A percentile compares a stretch with the other conserved stretches of the same genome.
Evolutionary conservation across 2,113 vertebrate genomes (phyloP).

Genomic region (Mesoclemmys tuberculata): DNA sequence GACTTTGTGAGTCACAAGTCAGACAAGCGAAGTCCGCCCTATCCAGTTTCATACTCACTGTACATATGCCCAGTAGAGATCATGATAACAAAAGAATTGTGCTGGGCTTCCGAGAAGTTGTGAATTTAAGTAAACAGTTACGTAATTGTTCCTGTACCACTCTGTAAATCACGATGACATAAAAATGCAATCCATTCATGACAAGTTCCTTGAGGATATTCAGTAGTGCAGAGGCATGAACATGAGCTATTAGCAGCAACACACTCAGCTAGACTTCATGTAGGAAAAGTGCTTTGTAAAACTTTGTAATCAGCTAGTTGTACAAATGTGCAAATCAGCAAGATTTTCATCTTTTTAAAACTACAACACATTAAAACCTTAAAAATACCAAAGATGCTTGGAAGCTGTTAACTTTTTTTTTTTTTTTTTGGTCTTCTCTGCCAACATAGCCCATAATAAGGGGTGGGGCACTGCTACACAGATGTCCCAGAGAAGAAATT

Average conservation of each 20-base stretch:
- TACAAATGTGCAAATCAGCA: background rate
- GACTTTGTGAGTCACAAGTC: constrained; percentile 74
- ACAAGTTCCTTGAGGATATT: constrained; percentile 54
- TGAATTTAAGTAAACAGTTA: constrained; percentile 75
- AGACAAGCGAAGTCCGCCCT: constrained; percentile 72
- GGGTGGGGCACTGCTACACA: background rate
- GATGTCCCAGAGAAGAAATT: background rate
- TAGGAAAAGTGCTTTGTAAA: constrained; percentile 23
- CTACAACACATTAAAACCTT: background rate
- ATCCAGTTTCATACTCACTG: constrained; percentile 76
- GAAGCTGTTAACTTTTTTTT: background rate
- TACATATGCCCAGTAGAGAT: constrained; percentile 60
- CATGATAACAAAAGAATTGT: constrained; percentile 78
- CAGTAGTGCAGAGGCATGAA: constrained; percentile 40
- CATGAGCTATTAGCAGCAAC: background rate
- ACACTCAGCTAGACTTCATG: constrained; percentile 35
- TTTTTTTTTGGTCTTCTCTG: background rate
- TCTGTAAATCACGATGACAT: constrained; percentile 67
- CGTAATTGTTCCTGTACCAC: constrained; percentile 70
- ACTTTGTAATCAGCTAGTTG: background rate
- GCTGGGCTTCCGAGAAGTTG: constrained; percentile 65
- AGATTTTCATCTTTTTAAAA: background rate
- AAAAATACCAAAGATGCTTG: background rate
- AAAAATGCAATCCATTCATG: constrained; percentile 60
- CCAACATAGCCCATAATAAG: background rate